A percentile compares a stretch with the other conserved stretches of the same genome.
Evolutionary conservation across 2,888 invertebrate species (phyloP).

Genomic region (Eupithecia dodoneata): DNA sequence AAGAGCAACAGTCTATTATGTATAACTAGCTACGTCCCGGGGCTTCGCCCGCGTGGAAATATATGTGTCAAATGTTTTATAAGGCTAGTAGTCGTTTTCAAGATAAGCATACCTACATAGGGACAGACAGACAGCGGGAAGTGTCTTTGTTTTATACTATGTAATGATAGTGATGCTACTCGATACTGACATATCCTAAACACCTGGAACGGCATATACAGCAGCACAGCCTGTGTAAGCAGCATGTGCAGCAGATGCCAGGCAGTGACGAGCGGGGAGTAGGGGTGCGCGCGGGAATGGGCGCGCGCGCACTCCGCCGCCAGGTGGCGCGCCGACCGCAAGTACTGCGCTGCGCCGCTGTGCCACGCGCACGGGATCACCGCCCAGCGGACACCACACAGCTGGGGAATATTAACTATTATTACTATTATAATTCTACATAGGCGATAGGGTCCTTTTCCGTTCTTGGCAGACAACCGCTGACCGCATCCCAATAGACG

Average conservation of each 20-base stretch:
- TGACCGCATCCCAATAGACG: not conserved
- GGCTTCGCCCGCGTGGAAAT: too few species aligned
- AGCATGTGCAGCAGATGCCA: constrained; percentile 55
- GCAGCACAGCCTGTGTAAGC: constrained; percentile 45
- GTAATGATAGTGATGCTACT: not conserved
- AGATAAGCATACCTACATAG: too few species aligned
- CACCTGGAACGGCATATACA: constrained; percentile 64
- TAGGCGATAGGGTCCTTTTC: not conserved
- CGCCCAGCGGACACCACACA: constrained; percentile 28
- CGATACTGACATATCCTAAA: constrained; percentile 59
- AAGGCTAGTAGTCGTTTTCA: too few species aligned
- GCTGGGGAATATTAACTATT: not conserved
- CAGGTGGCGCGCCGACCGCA: constrained; percentile 59
- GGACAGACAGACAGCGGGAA: too few species aligned
- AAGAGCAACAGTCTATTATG: not conserved
- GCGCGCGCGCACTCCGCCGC: constrained; percentile 55
- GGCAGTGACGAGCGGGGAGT: constrained; percentile 61
- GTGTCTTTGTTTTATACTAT: too few species aligned
- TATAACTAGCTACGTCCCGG: not conserved
- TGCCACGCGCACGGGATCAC: constrained; percentile 56
- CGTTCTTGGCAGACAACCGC: not conserved
- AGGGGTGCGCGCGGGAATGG: constrained; percentile 58
- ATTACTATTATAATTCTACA: not conserved
- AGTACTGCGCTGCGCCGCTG: constrained; percentile 51
- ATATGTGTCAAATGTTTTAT: too few species aligned